Base-by-base conservation (phyloP, 2,797 vertebrate species). In the Helicolenus hilgendorfi region DNA sequence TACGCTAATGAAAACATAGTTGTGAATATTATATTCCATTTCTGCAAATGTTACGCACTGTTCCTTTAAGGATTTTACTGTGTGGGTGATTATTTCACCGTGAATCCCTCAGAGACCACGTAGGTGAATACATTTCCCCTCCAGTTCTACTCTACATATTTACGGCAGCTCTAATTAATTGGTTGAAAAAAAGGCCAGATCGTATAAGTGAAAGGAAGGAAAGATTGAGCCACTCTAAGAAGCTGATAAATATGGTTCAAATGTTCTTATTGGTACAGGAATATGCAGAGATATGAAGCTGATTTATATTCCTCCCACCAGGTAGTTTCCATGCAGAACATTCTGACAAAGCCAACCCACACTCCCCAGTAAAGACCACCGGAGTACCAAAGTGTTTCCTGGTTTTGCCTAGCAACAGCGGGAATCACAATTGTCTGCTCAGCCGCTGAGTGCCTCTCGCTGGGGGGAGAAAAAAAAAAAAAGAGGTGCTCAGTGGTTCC, bases 401-500 rank as follows among this genome's bases (percentile, higher is more conserved):
- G 76, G 45, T 83, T 94, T 90, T 90, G 85, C 93, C 85, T 89
- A 88, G 92, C 89, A 93, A 93, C 92, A 89, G 85, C 10, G 0
- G 81, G 65, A 86, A 68, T 79, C 72, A 27, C 64, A 26, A 55
- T 79, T 14, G 65, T 84, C 85, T 33, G 59, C 81, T 90, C 82
- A 70, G 72, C 36, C 1, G 22, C 72, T 41, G 53, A 88, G 84
- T 72, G 76, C 56, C 45, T 80, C 72, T 77, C 22, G 9, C 70
- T 77, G 27, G 20, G 7, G 68, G 72, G 24, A 60, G 59, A 15
- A 1, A 24, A n/a, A 70, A 41, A n/a, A 29, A 20, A 31, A 53
- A 56, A n/a, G 36, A 76, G 59, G 49, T 10, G n/a, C 71, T 80
- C 56, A 5, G 20, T 72, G 72, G 64, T 77, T 88, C 67, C 77